phyloP scores from a whole-genome alignment of 2,797 vertebrate genomes.

The Mallotus villosus region DNA sequence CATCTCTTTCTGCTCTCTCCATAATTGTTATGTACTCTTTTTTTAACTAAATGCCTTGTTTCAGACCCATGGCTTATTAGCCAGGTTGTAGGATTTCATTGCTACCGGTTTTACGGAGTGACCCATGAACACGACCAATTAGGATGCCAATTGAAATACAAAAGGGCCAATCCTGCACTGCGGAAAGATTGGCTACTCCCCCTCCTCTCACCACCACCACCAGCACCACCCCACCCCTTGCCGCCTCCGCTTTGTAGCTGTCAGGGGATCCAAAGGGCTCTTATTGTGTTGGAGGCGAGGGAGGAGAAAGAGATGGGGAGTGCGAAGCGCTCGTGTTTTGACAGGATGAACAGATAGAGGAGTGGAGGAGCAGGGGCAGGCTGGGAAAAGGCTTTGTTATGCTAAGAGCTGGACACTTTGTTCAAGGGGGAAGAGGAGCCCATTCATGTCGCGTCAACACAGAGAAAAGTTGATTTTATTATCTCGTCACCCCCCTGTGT shows the following conservation, averaged over 20 bases:
- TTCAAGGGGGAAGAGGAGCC: constrained; percentile 25
- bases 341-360: constrained; percentile 54
- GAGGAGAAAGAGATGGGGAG: constrained; percentile 25
- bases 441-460: constrained; percentile 35
- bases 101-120: constrained; percentile 29
- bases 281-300: constrained; percentile 40
- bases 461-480: constrained; percentile 33
- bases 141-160: constrained; percentile 47
- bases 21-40: constrained; percentile 7
- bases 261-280: constrained; percentile 49
- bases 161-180: constrained; percentile 44
- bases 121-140: constrained; percentile 52
- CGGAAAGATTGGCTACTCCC: constrained; percentile 37
- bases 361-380: constrained; percentile 39
- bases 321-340: constrained; percentile 44
- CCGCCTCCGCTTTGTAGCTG: constrained; percentile 45
- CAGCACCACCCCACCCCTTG: too few species aligned
- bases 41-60: not conserved
- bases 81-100: constrained; percentile 24
- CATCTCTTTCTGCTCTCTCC: constrained; percentile 18
- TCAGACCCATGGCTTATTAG: not conserved
- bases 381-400: constrained; percentile 60
- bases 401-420: constrained; percentile 51
- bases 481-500: constrained; percentile 27
- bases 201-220: not conserved